Evolutionary conservation across 2,113 vertebrate species (phyloP).

Genomic region (Pyxicephalus adspersus): DNA sequence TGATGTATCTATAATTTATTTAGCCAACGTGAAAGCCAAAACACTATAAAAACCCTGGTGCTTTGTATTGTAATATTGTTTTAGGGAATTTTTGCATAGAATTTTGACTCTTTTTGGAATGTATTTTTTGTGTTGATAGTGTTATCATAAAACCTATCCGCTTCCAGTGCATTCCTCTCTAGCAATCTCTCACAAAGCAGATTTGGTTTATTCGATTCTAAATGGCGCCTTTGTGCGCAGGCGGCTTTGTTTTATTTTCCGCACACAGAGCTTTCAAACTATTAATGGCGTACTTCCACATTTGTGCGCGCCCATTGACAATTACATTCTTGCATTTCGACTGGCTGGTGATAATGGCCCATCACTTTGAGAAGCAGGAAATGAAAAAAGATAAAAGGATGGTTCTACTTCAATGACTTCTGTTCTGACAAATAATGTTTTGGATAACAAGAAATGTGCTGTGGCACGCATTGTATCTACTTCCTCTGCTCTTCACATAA

Average conservation of each 20-base stretch:
- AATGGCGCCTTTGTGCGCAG: constrained; percentile 10
- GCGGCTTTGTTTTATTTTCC: constrained; percentile 25
- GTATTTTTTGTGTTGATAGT: not conserved
- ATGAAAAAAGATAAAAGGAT: constrained; percentile 52
- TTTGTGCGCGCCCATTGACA: constrained; percentile 27
- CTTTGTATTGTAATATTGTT: too few species aligned
- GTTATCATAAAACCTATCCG: not conserved
- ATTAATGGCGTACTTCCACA: constrained; percentile 19
- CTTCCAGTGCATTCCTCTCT: constrained; percentile 25
- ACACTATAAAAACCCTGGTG: too few species aligned
- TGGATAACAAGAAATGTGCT: constrained; percentile 35
- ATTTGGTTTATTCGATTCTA: constrained; percentile 25
- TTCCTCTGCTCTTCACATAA: constrained; percentile 8
- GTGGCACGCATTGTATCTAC: constrained; percentile 21
- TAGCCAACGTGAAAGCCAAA: too few species aligned
- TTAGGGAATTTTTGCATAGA: too few species aligned
- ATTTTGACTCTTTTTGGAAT: too few species aligned
- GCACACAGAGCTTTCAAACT: constrained; percentile 17
- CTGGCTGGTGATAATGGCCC: constrained; percentile 40
- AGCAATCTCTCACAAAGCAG: not conserved
- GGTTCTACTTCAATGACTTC: constrained; percentile 52
- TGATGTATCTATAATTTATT: too few species aligned
- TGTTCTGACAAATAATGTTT: constrained; percentile 55
- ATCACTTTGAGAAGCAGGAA: constrained; percentile 47
- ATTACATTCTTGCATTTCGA: constrained; percentile 42